Base-by-base conservation (phyloP, 2,113 vertebrate species). In the Pipra filicauda region DNA sequence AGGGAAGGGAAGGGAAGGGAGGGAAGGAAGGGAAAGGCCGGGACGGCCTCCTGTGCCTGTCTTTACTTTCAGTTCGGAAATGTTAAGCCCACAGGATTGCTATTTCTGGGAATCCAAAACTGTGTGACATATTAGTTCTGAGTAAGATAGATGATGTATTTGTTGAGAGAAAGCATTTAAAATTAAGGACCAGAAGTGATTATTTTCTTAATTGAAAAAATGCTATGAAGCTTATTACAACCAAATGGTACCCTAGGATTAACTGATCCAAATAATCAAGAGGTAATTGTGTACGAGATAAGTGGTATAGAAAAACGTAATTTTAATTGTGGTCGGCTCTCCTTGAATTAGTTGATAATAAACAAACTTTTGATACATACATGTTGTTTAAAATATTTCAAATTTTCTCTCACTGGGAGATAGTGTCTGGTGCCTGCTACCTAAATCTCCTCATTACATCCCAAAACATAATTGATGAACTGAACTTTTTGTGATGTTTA, bases 161-260 rank as follows among this genome's bases (percentile, higher is more conserved):
- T 93, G 24, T 70, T 87, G 76, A 85, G 74, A 91, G 55, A 79
- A 31, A 91, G 9, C 77, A 82, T 93, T 91, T 92, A 83, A 51
- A 88, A 93, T 86, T 91, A 88, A 92, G 46, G 20, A 95, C 30
- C 43, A 95, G 65, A 88, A 93, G 43, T 87, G 9, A 94, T 86
- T 93, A 44, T 92, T 95, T 96, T 89, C 94, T 93, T 96, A 95
- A 89, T 84, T 89, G 81, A 92, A 89, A 91, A 94, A 88, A 57
- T 55, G 23, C 61, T 91, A 7, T 74, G 92, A 93, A 85, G 81
- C 48, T 81, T 81, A 57, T 88, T 94, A 73, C 24, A 88, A 51
- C 31, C 73, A 89, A 97, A 87, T 91, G 44, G 54, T 78, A 85
- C 28, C 78, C 20, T 24, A 89, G 49, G 57, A 79, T 87, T 89